These are phyloP conservation scores for Hyphantria cunea DNA, from an alignment of 1,140 invertebrate genomes.

Conservation along the genomic window DNA sequence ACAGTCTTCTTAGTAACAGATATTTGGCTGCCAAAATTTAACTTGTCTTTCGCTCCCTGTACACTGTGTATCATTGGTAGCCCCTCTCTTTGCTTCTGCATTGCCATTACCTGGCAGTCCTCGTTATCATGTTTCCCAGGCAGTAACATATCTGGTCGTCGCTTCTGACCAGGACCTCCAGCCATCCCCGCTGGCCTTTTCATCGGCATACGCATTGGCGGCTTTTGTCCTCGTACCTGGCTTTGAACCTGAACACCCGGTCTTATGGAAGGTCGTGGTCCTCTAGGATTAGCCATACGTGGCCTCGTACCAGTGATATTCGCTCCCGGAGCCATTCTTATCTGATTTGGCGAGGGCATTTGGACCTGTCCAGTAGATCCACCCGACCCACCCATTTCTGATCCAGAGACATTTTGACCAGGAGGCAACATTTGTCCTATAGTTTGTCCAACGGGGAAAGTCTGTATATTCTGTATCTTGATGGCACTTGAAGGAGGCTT, in stretches of 20 bases:
- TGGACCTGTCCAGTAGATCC: conserved; percentile 46
- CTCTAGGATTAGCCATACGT: conserved; percentile 56
- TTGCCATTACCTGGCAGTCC: conserved; percentile 83
- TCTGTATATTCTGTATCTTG: conserved; percentile 73
- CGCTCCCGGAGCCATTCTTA: conserved; percentile 60
- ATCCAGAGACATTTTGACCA: conserved; percentile 27
- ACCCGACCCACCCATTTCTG: conserved; percentile 14
- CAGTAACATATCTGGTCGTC: conserved; percentile 70
- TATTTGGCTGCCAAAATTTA: conserved; percentile 75
- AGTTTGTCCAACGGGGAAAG: conserved; percentile 60
- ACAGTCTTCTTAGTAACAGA: conserved; percentile 86
- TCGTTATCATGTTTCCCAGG: conserved; percentile 79
- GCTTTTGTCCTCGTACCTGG: conserved; percentile 60
- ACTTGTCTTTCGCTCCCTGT: conserved; percentile 82
- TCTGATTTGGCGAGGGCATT: conserved; percentile 56
- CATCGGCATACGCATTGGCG: conserved; percentile 62
- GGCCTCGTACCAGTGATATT: conserved; percentile 51
- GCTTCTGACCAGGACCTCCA: conserved; percentile 54
- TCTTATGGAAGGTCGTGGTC: conserved; percentile 58
- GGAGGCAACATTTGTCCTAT: conserved; percentile 6
- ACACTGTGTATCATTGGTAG: conserved; percentile 88
- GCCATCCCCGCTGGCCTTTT: conserved; percentile 58
- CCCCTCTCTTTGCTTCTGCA: conserved; percentile 88
- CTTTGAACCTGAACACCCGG: conserved; percentile 70
- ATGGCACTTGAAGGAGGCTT: conserved; percentile 55